Evolutionary conservation across 2,888 invertebrate genomes (phyloP).

Genomic region (Saturnia japonica): DNA sequence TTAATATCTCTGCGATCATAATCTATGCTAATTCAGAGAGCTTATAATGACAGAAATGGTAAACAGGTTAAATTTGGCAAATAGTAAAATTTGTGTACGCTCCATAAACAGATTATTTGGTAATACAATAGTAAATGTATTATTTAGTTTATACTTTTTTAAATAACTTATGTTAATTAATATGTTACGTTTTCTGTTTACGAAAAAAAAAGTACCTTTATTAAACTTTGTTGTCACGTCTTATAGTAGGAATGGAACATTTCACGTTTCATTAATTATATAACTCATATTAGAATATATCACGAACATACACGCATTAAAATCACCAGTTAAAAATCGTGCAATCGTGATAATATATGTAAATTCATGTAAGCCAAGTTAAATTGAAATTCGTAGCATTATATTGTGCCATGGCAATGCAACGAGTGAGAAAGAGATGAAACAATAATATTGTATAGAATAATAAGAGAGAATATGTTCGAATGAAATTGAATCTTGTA

Average conservation of each 20-base stretch:
- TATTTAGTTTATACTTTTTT: neutral
- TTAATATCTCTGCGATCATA: neutral
- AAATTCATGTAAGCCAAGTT: neutral
- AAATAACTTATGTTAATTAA: neutral
- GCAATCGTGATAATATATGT: neutral
- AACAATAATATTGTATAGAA: neutral
- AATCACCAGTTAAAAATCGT: neutral
- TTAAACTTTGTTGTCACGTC: neutral
- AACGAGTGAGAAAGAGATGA: neutral
- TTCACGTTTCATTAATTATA: neutral
- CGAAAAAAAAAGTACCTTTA: neutral
- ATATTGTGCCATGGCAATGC: neutral
- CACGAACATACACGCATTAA: neutral
- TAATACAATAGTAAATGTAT: neutral
- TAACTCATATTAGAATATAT: neutral
- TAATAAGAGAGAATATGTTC: neutral
- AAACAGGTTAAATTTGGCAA: neutral
- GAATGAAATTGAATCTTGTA: neutral
- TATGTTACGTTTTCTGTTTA: neutral
- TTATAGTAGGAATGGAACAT: neutral
- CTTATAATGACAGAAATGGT: neutral
- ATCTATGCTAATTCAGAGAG: neutral
- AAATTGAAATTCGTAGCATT: neutral
- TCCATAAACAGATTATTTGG: neutral
- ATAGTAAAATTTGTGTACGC: neutral